phyloP scores from a whole-genome alignment of 2,888 invertebrate species.

The Argyresthia goedartella region DNA sequence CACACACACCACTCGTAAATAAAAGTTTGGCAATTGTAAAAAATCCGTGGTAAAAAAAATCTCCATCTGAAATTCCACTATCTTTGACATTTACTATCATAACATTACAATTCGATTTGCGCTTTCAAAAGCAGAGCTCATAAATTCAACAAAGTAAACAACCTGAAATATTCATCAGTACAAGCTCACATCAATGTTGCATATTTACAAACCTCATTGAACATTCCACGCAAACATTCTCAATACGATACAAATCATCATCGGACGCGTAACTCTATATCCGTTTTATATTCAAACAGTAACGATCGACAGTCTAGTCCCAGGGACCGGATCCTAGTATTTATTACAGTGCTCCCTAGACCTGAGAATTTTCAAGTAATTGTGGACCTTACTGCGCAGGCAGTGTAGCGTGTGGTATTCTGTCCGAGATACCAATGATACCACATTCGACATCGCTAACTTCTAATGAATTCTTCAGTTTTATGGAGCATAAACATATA shows the following conservation, averaged over 20 bases:
- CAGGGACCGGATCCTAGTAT: slow-evolving; percentile 3
- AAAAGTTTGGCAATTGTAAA: too few relatives aligned
- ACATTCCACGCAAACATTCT: neutral
- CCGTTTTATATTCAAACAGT: slow-evolving; percentile 5
- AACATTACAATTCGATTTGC: too few relatives aligned
- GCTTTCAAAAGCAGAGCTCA: too few relatives aligned
- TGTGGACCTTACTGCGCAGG: too few relatives aligned
- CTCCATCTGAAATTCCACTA: too few relatives aligned
- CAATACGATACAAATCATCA: neutral
- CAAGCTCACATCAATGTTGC: too few relatives aligned
- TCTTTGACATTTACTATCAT: too few relatives aligned
- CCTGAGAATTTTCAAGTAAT: too few relatives aligned
- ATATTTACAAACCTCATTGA: neutral
- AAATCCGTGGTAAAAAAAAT: too few relatives aligned
- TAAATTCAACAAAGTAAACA: too few relatives aligned
- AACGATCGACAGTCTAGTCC: slow-evolving; percentile 3
- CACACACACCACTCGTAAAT: too few relatives aligned
- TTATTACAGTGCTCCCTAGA: neutral
- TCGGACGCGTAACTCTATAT: slow-evolving; percentile 2
- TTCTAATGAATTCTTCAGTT: slow-evolving; percentile 11
- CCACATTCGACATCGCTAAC: neutral
- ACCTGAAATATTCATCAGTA: too few relatives aligned
- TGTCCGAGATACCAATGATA: neutral
- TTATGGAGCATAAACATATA: slow-evolving; percentile 12
- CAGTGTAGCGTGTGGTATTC: neutral